Evolutionary conservation across 2,888 invertebrate species (phyloP).

Genomic region (Myopa tessellatipennis): DNA sequence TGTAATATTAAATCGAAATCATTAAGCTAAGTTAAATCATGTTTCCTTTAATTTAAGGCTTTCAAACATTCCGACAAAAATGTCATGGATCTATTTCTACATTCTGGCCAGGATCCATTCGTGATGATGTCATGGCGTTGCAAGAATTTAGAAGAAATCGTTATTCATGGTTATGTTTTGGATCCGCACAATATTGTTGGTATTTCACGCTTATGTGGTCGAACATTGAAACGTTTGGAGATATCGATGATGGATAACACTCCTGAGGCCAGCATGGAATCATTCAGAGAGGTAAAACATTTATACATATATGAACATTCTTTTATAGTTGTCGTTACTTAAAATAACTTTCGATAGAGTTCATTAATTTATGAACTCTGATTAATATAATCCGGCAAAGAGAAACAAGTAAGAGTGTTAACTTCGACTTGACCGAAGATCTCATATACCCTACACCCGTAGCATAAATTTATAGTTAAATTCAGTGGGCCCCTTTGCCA

Average conservation of each 20-base stretch:
- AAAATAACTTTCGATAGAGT: too few species aligned
- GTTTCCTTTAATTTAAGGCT: slow-evolving; percentile 48
- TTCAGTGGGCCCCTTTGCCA: too few species aligned
- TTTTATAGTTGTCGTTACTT: too few species aligned
- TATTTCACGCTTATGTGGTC: slow-evolving; percentile 64
- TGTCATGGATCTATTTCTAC: slow-evolving; percentile 59
- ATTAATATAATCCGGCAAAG: too few species aligned
- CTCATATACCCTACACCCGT: too few species aligned
- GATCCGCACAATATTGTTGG: slow-evolving; percentile 67
- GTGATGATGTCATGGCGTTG: slow-evolving; percentile 75
- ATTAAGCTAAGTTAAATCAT: too few species aligned
- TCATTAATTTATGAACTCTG: too few species aligned
- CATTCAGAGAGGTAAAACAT: slow-evolving; percentile 58
- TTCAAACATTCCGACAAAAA: slow-evolving; percentile 62
- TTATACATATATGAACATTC: background rate
- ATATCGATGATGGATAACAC: slow-evolving; percentile 65
- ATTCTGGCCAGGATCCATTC: slow-evolving; percentile 69
- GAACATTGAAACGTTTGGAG: slow-evolving; percentile 63
- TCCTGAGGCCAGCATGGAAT: slow-evolving; percentile 57
- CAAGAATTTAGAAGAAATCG: slow-evolving; percentile 70
- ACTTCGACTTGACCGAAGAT: too few species aligned
- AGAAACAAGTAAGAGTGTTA: too few species aligned
- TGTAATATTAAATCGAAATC: too few species aligned
- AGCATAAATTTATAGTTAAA: too few species aligned
- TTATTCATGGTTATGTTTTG: slow-evolving; percentile 69